Evolutionary conservation across 1,140 invertebrate genomes (phyloP), one percentile per base, ranked within the genome.

Genomic region (Tetraneura akinire): DNA sequence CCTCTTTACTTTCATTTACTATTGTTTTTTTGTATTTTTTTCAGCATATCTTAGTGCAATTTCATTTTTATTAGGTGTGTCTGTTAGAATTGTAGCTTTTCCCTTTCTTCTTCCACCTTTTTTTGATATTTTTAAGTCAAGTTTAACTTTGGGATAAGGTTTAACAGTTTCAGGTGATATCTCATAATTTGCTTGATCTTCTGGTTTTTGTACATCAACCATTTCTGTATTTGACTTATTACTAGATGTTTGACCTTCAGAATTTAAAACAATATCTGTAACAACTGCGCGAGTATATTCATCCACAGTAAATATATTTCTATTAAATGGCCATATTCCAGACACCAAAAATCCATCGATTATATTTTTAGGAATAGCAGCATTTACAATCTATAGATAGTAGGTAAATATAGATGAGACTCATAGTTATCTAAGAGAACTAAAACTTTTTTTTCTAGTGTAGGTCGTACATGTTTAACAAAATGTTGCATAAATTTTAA

Each of bases 401-500:
- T 62, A 5, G 66, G 66, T 1, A 47, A 47, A 45, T 14, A 23
- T 29, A 49, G 18, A 29, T 37, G 83, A 64, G n/a, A 81, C 9
- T 42, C 42, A n/a, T 76, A 13, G 84, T 74, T 62, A 83, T 84
- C 21, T 62, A 82, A 45, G 81, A 23, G 83, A 80, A 42, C 76
- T 81, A 16, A 84, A 80, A 87, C 86, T 21, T 83, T 47, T 32
- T 62, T 82, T n/a, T 82, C 57, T 55, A 60, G 23, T 13, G 68
- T 74, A 60, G 71, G 80, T 21, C 83, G 83, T 14, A 83, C 82
- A 81, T 85, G 81, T 78, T 82, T 81, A 51, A 84, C 53, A 82
- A 85, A 85, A 84, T 87, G 85, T 11, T 85, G 64, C 23, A 87
- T 76, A 78, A 86, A 85, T 71, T 81, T 70, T 37, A 86, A 37